These are phyloP conservation scores for Pollachius pollachius DNA, from an alignment of 2,113 vertebrate species.

Conservation along the genomic window DNA sequence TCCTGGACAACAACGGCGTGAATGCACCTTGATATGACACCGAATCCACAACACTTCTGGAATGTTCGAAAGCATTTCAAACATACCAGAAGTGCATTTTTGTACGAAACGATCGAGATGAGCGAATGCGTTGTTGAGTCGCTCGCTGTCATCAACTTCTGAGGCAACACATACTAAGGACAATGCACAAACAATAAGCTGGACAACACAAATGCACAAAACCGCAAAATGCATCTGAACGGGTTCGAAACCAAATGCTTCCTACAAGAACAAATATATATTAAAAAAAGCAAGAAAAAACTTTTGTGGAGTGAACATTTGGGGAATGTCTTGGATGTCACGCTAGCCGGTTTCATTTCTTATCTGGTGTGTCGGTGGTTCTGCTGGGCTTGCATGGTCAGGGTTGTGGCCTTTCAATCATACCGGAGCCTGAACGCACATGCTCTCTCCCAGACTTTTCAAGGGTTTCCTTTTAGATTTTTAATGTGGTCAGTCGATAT, in stretches of 20 bases:
- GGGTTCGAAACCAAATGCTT: background rate
- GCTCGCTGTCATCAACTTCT: background rate
- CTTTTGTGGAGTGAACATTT: conserved; percentile 17
- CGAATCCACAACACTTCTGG: too few relatives aligned
- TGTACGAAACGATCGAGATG: too few relatives aligned
- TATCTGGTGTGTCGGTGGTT: conserved; percentile 27
- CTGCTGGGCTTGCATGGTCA: conserved; percentile 26
- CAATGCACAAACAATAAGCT: background rate
- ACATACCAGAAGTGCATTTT: too few relatives aligned
- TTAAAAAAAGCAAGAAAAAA: background rate
- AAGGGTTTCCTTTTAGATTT: conserved; percentile 10
- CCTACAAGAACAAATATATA: conserved; percentile 13
- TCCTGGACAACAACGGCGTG: too few relatives aligned
- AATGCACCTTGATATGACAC: too few relatives aligned
- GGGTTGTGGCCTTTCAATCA: conserved; percentile 12
- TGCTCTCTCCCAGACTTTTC: conserved; percentile 7
- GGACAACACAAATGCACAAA: background rate
- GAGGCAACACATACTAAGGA: too few relatives aligned
- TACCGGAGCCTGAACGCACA: conserved; percentile 15
- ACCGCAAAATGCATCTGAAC: background rate
- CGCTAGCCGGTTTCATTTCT: conserved; percentile 31
- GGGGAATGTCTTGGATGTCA: conserved; percentile 14
- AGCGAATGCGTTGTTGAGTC: background rate
- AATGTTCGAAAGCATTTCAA: too few relatives aligned
- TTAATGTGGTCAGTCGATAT: conserved; percentile 9